Conservation (phyloP, 2,797 vertebrate species). For the Rachycentron canadum region DNA sequence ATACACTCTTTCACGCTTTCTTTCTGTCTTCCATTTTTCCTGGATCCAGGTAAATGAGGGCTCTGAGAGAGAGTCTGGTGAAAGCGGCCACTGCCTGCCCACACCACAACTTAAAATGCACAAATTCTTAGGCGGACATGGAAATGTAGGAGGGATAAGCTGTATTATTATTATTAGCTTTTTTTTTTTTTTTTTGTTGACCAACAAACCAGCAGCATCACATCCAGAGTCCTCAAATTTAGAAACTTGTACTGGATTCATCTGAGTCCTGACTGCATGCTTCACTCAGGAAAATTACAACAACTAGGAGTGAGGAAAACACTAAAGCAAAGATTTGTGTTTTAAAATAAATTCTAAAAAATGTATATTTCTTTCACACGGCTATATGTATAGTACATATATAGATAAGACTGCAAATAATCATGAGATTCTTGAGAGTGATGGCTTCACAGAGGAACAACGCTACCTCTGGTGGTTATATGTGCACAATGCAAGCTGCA, state of each 20-base stretch:
- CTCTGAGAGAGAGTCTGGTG: constrained; percentile 51
- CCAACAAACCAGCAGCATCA: constrained; percentile 46
- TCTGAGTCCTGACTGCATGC: constrained; percentile 3
- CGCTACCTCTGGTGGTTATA: constrained; percentile 74
- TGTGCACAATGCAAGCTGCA: constrained; percentile 53
- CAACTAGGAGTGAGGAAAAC: constrained; percentile 5
- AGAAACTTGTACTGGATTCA: constrained; percentile 7
- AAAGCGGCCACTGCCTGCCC: constrained; percentile 29
- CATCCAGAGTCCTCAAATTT: constrained; percentile 24
- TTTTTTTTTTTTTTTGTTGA: constrained; percentile 27
- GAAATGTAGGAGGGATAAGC: constrained; percentile 26
- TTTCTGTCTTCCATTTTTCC: constrained; percentile 41
- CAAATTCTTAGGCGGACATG: constrained; percentile 28
- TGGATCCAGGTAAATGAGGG: constrained; percentile 69
- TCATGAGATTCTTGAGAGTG: background rate
- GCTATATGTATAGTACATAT: too few relatives aligned
- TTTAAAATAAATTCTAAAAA: background rate
- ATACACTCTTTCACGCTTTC: constrained; percentile 35
- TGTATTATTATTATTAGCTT: background rate
- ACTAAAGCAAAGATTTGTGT: background rate
- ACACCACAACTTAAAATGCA: constrained; percentile 29
- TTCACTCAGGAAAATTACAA: constrained; percentile 24
- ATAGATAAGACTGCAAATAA: constrained; percentile 15
- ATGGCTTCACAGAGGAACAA: constrained; percentile 49
- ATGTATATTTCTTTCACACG: constrained; percentile 5